These are phyloP conservation scores for Brachypterus glaber DNA, from an alignment of 2,888 invertebrate genomes.

Conservation along the genomic window DNA sequence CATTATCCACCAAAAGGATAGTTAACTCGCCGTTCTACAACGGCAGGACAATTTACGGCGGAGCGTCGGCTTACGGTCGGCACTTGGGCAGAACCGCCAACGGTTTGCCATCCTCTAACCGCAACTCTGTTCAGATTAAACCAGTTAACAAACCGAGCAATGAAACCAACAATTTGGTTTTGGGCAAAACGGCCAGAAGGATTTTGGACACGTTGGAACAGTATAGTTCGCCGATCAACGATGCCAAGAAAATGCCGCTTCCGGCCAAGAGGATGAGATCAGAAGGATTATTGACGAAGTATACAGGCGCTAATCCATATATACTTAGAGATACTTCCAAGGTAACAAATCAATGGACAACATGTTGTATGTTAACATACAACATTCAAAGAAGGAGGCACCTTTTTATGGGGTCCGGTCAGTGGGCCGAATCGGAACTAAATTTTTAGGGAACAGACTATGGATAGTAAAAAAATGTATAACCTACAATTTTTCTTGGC, in stretches of 20 bases:
- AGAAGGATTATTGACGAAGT: slow-evolving; percentile 28
- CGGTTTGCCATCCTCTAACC: slow-evolving; percentile 16
- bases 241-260: slow-evolving; percentile 69
- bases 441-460: no score
- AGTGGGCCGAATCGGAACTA: no score
- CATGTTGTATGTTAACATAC: no score
- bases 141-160: slow-evolving; percentile 36
- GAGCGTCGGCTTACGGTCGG: slow-evolving; percentile 52
- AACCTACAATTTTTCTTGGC: no score
- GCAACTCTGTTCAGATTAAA: slow-evolving; percentile 41
- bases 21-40: slow-evolving; percentile 63
- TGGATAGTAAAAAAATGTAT: no score
- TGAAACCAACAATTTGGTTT: slow-evolving; percentile 35
- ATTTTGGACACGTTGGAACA: slow-evolving; percentile 73
- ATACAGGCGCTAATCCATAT: slow-evolving; percentile 35
- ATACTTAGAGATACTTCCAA: slow-evolving; percentile 23
- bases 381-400: no score
- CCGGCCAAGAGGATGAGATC: slow-evolving; percentile 30
- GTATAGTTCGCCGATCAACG: slow-evolving; percentile 69
- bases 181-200: slow-evolving; percentile 66
- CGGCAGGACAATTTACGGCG: slow-evolving; percentile 67
- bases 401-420: no score
- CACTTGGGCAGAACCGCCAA: slow-evolving; percentile 22
- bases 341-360: no score
- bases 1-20: slow-evolving; percentile 39